These are phyloP conservation scores for Sebastes iracundus DNA, from an alignment of 2,797 vertebrate genomes.

Conservation along the genomic window DNA sequence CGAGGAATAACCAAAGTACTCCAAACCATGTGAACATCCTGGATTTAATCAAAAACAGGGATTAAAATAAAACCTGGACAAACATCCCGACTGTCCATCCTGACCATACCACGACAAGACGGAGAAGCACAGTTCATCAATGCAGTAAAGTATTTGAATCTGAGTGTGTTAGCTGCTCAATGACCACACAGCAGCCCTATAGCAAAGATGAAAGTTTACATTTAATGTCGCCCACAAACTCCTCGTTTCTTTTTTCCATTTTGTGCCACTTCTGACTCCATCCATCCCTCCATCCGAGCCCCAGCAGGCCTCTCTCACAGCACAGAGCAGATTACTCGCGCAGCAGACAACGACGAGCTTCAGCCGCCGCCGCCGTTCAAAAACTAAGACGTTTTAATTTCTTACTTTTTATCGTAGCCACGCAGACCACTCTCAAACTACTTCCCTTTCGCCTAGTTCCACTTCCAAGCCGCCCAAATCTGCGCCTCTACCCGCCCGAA, in stretches of 20 bases:
- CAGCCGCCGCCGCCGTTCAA: slow-evolving; percentile 45
- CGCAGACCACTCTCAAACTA: slow-evolving; percentile 78
- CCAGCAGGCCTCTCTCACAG: slow-evolving; percentile 43
- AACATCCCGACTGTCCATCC: not conserved
- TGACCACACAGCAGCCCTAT: slow-evolving; percentile 66
- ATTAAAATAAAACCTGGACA: not conserved
- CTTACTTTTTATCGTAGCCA: slow-evolving; percentile 82
- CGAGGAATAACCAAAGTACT: not conserved
- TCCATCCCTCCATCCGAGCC: slow-evolving; percentile 34
- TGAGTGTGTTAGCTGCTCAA: not conserved
- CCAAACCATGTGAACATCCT: not conserved
- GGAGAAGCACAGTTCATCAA: not conserved
- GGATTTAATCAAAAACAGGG: not conserved
- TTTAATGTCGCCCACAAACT: slow-evolving; percentile 58
- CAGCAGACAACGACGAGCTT: slow-evolving; percentile 44
- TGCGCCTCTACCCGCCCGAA: slow-evolving; percentile 50
- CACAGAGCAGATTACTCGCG: slow-evolving; percentile 72
- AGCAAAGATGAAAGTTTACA: slow-evolving; percentile 41
- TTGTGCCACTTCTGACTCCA: not conserved
- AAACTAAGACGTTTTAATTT: slow-evolving; percentile 81
- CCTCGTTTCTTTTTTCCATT: not conserved
- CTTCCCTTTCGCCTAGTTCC: slow-evolving; percentile 70
- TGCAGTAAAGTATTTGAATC: not conserved
- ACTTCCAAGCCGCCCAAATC: slow-evolving; percentile 78
- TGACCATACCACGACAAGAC: not conserved